These are phyloP conservation scores for Campylomormyrus numenius DNA, from an alignment of 2,113 vertebrate species.

Conservation along the genomic window DNA sequence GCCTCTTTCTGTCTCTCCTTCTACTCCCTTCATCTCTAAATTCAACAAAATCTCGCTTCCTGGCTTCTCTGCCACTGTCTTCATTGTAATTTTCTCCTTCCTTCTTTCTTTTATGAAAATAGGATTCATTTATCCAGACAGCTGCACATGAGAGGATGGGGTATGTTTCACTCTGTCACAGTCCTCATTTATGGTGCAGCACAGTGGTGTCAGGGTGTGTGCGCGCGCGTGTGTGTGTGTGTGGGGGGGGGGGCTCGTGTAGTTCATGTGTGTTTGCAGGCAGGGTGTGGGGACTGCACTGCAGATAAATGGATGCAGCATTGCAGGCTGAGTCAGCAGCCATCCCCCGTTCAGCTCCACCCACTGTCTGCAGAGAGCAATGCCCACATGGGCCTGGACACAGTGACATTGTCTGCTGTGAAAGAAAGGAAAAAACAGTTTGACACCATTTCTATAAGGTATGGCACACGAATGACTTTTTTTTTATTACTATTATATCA, in stretches of 20 bases:
- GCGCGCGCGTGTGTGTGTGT: conserved; percentile 4
- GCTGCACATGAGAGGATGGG: conserved; percentile 19
- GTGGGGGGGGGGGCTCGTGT: not conserved
- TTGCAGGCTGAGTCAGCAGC: conserved; percentile 66
- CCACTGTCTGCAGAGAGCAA: conserved; percentile 34
- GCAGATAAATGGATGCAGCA: conserved; percentile 73
- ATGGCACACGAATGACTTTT: not conserved
- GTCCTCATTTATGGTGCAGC: conserved; percentile 26
- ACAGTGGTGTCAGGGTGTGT: conserved; percentile 27
- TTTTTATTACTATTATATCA: not conserved
- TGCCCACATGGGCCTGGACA: conserved; percentile 25
- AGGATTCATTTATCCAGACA: conserved; percentile 14
- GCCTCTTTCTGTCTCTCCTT: conserved; percentile 28
- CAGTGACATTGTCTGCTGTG: not conserved
- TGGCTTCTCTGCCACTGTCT: not conserved
- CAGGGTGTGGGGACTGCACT: conserved; percentile 59
- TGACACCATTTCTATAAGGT: not conserved
- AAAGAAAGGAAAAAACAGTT: not conserved
- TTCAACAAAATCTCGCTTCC: conserved; percentile 3
- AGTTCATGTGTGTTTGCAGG: conserved; percentile 13
- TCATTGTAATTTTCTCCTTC: not conserved
- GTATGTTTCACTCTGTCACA: conserved; percentile 27
- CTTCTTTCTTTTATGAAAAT: not conserved
- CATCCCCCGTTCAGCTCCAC: conserved; percentile 59
- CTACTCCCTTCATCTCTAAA: not conserved